Base-by-base conservation (phyloP, 2,888 invertebrate genomes). In the Helobdella robusta region DNA sequence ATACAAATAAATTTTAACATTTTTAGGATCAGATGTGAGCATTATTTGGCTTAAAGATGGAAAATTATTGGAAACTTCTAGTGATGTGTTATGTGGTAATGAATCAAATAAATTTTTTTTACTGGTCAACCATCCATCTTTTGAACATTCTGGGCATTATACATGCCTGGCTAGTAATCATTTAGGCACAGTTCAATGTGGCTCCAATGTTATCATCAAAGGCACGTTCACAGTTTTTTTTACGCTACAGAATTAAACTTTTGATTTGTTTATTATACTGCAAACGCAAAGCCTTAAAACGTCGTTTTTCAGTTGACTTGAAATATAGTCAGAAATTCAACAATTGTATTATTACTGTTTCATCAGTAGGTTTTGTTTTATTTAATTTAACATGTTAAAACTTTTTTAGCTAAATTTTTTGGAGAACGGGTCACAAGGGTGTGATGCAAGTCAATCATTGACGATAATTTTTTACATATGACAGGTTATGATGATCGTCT, bases 21-120 rank as follows among this genome's bases (percentile, higher is more conserved):
- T 61, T 54, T 6, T 35, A 67, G 67, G 65, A 20, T 68, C 71
- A 20, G 65, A 59, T n/a, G 68, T 71, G 2, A 67, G 63, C 18
- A 68, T 72, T 23, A 65, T 65, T 0, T 73, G 72, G 72, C 67
- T 71, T 58, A 68, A 68, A 59, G 68, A 70, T 15, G 71, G 71
- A 36, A 70, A 69, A 58, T 68, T 70, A 15, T 40, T 73, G 34
- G 68, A 67, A 61, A 23, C 65, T 34, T 66, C 63, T 32, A 28
- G 64, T 23, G 40, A 60, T 36, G 54, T 68, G 25, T 58, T 64
- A 46, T 56, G 70, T n/a, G 66, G 34, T 2, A 35, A 40, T n/a
- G 64, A 68, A 2, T 64, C 62, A 11, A 68, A 67, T 32, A 40
- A 40, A 11, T 65, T 64, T 48, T 46, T 50, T 15, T 48, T 70